Base-by-base conservation (phyloP, 2,797 vertebrate genomes). In the Megalops cyprinoides region DNA sequence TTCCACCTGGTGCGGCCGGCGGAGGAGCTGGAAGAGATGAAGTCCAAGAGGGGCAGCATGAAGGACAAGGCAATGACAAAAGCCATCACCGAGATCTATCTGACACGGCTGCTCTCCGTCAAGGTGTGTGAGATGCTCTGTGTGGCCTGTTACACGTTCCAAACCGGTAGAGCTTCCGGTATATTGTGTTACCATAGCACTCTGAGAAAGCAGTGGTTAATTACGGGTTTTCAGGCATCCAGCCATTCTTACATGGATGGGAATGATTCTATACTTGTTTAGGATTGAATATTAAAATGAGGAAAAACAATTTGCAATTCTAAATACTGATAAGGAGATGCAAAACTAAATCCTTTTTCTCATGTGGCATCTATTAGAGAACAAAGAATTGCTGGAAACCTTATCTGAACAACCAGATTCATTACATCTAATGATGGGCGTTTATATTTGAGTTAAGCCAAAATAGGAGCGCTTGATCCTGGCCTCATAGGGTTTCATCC, bases 61-160 rank as follows among this genome's bases (percentile, higher is more conserved):
- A 99, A 99, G 89, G 98, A 98, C 91, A 99, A 99, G 87, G 98
- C 98, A 81, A 96, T 97, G 91, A 98, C 97, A 90, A 99, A 99
- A 96, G 98, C 98, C 91, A 99, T 99, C 90, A 99, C 98, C 0
- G 98, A 99, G 94, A 98, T 99, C 93, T 99, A 99, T 93, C 94
- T 99, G 87, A 99, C 98, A 0, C 94, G 98, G 84, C 96, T 99
- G 85, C 96, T 99, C 6, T 99, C 98, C 0, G 97, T 99, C 89
- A 99, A 99, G 97, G 98, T 99, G 93, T 55, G 42, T 0, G 0
- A 0, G 5, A 14, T 71, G 18, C 1, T 5, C 23, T 7, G 4
- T n/a, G n/a, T n/a, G n/a, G n/a, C n/a, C n/a, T n/a, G n/a, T n/a
- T n/a, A n/a, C n/a, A 58, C 67, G 62, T 15, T 62, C 37, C 4